phyloP scores from a whole-genome alignment of 1,140 invertebrate species.

The Drosophila albomicans region DNA sequence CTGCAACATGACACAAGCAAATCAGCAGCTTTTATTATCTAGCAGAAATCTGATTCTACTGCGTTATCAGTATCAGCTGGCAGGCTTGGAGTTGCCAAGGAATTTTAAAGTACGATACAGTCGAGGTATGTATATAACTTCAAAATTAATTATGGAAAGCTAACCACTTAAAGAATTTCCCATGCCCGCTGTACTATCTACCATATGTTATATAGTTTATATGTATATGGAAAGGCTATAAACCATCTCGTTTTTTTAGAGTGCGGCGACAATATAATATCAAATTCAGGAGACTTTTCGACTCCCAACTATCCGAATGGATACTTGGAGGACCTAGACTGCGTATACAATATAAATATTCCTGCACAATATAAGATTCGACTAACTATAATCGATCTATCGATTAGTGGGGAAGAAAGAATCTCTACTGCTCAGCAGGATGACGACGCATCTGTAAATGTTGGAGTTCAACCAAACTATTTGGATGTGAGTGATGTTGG shows the following conservation, averaged over 20 bases:
- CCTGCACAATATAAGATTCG: conserved; percentile 87
- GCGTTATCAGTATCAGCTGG: conserved; percentile 86
- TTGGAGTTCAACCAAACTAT: conserved; percentile 34
- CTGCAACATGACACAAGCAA: conserved; percentile 85
- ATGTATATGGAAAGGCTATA: too few species aligned
- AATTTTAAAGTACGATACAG: conserved; percentile 60
- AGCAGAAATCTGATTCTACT: conserved; percentile 88
- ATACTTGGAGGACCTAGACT: conserved; percentile 89
- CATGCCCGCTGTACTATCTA: too few species aligned
- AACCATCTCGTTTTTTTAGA: conserved; percentile 75
- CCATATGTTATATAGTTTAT: too few species aligned
- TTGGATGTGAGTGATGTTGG: conserved; percentile 49
- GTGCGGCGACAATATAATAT: conserved; percentile 87
- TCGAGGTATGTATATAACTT: conserved; percentile 43
- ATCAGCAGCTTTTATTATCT: conserved; percentile 85
- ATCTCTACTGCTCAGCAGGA: neutral
- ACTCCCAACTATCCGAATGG: conserved; percentile 92
- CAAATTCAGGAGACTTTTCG: conserved; percentile 86
- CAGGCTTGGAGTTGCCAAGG: neutral
- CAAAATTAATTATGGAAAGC: neutral
- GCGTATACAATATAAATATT: conserved; percentile 91
- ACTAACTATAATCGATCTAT: conserved; percentile 89
- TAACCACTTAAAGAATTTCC: too few species aligned
- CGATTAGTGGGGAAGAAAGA: conserved; percentile 87
- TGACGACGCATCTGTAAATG: neutral